Evolutionary conservation across 2,113 vertebrate species (phyloP).

Genomic region (Gadus chalcogrammus): DNA sequence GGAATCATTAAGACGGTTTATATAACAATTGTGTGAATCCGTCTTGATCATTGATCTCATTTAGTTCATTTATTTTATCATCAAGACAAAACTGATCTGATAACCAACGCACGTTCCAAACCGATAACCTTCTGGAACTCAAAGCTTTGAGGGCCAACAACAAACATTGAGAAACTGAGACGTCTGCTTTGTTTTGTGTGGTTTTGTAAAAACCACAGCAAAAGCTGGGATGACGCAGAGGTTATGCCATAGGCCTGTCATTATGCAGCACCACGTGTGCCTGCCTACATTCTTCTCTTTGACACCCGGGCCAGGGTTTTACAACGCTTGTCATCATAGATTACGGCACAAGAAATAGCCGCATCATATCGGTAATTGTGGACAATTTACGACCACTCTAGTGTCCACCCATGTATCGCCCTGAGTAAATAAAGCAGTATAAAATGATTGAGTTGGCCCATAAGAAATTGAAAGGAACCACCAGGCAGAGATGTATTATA

Average conservation of each 20-base stretch:
- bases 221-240: too few species aligned
- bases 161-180: too few species aligned
- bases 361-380: constrained; percentile 53
- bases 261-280: constrained; percentile 10
- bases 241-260: constrained; percentile 20
- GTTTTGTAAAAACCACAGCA: too few species aligned
- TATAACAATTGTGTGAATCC: too few species aligned
- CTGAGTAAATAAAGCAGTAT: constrained; percentile 69
- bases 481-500: constrained; percentile 57
- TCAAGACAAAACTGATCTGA: too few species aligned
- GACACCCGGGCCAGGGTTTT: constrained; percentile 31
- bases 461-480: constrained; percentile 58
- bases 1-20: too few species aligned
- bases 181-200: too few species aligned
- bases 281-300: constrained; percentile 7
- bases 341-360: constrained; percentile 50
- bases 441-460: constrained; percentile 57
- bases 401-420: constrained; percentile 60
- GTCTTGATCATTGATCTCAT: too few species aligned
- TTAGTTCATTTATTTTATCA: too few species aligned
- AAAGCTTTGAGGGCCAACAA: too few species aligned
- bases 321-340: constrained; percentile 40
- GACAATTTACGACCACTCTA: constrained; percentile 58
- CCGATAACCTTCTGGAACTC: too few species aligned
- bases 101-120: too few species aligned